A percentile compares a stretch with the other conserved stretches of the same genome.
Conservation (phyloP, 2,888 invertebrate species). For the Mythimna lalbum region DNA sequence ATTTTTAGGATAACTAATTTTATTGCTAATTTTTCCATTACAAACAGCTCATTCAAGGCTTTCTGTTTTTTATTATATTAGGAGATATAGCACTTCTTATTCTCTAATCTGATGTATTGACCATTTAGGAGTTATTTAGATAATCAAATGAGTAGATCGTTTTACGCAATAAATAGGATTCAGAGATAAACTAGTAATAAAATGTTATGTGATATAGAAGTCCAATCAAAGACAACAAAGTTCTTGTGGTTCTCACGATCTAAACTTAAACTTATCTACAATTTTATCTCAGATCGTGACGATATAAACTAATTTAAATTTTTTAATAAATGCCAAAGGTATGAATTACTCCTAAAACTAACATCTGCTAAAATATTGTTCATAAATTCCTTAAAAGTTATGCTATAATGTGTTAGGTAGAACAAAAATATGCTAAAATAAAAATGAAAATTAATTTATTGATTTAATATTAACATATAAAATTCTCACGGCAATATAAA, state of each 20-base stretch:
- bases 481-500: constrained; percentile 18
- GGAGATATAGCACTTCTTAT: background rate
- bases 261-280: constrained; percentile 23
- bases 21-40: no score
- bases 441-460: constrained; percentile 27
- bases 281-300: constrained; percentile 27
- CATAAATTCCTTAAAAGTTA: constrained; percentile 2
- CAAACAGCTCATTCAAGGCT: no score
- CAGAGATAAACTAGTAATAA: constrained; percentile 5
- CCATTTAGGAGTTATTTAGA: background rate
- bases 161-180: background rate
- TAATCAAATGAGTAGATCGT: background rate
- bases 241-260: constrained; percentile 12
- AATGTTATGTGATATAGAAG: constrained; percentile 16
- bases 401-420: background rate
- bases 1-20: background rate
- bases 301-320: constrained; percentile 3
- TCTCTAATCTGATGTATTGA: background rate
- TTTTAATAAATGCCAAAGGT: constrained; percentile 10
- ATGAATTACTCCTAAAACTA: background rate
- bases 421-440: constrained; percentile 31
- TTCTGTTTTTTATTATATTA: no score
- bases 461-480: background rate
- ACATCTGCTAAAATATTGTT: constrained; percentile 14
- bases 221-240: constrained; percentile 11